Base-by-base conservation (phyloP, 2,888 invertebrate genomes). In the Dolichopus griseipennis region DNA sequence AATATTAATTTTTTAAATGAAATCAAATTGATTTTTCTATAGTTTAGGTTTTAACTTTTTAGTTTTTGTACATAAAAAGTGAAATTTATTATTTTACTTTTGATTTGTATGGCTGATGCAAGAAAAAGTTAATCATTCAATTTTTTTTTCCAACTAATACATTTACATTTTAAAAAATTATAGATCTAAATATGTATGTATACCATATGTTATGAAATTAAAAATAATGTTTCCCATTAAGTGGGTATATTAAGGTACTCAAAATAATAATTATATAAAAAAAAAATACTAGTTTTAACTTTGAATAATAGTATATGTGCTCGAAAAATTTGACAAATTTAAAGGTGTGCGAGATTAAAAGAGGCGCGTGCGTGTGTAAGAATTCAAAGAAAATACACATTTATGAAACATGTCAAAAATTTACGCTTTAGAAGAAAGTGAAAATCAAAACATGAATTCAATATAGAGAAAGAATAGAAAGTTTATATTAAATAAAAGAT, bases 361-460 rank as follows among this genome's bases (percentile, higher is more conserved):
- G 9, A 37, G 52, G 63, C 41, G 65, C 64, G 61, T 61, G 62
- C 64, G 68, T 68, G 68, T 68, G 68, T 66, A 64, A 61, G 66
- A 52, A 41, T 61, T 27, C 34, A 68, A 64, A 68, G 64, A 61
- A 63, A 63, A 27, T 18, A 18, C 12, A 27, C 6, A 27, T 5
- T 18, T 10, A 27, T 6, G 10, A 27, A 63, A 63, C 4, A 22
- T 63, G 63, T 63, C 63, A 63, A 63, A 63, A 63, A 62, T 27
- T 20, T 62, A 52, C 52, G 52, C 52, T 52, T 52, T 52, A 52
- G 52, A 52, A 52, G 52, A 52, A 52, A 52, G 52, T 52, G 52
- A 52, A 52, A 52, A 52, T 52, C 52, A 52, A 52, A 52, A 52
- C 52, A 52, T 52, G 12, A 22, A 12, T 27, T 62, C 27, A 22